A percentile compares a stretch with the other conserved stretches of the same genome.
phyloP scores from a whole-genome alignment of 2,888 invertebrate species.

The Darwinula stevensoni region DNA sequence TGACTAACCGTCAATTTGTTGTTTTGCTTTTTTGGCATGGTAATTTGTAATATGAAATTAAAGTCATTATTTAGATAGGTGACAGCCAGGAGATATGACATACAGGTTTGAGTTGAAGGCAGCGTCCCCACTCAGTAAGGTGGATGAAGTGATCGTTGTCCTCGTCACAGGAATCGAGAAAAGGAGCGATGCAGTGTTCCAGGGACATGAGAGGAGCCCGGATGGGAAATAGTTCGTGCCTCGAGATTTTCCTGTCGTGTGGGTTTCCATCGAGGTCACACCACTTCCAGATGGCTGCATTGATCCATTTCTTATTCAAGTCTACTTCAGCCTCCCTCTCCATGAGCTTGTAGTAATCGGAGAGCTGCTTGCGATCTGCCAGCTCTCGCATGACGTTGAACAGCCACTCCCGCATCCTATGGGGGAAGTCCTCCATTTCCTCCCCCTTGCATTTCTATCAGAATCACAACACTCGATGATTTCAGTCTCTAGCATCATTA shows the following conservation, averaged over 20 bases:
- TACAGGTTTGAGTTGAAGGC: no score
- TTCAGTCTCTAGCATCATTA: no score
- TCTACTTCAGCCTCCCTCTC: slow-evolving; percentile 62
- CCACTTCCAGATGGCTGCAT: slow-evolving; percentile 94
- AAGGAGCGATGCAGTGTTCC: slow-evolving; percentile 92
- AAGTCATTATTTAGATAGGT: no score
- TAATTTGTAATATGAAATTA: no score
- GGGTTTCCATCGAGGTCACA: slow-evolving; percentile 85
- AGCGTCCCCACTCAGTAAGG: slow-evolving; percentile 60
- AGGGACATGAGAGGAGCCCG: slow-evolving; percentile 76
- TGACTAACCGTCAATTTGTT: no score
- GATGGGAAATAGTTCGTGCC: slow-evolving; percentile 85
- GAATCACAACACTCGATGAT: background rate
- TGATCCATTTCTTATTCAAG: slow-evolving; percentile 50
- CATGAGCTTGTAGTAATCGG: slow-evolving; percentile 51
- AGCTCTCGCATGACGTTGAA: slow-evolving; percentile 89
- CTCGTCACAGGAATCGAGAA: slow-evolving; percentile 64
- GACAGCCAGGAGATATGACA: no score
- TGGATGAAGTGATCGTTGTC: slow-evolving; percentile 71
- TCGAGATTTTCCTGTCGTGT: slow-evolving; percentile 55
- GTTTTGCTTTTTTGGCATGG: no score
- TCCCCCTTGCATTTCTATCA: slow-evolving; percentile 40
- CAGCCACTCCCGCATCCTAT: slow-evolving; percentile 92
- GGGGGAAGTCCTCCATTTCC: slow-evolving; percentile 78
- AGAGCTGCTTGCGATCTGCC: slow-evolving; percentile 56